Base-by-base conservation (phyloP, 92 coral and sea anemone genomes). In the Pocillopora meandrina region DNA sequence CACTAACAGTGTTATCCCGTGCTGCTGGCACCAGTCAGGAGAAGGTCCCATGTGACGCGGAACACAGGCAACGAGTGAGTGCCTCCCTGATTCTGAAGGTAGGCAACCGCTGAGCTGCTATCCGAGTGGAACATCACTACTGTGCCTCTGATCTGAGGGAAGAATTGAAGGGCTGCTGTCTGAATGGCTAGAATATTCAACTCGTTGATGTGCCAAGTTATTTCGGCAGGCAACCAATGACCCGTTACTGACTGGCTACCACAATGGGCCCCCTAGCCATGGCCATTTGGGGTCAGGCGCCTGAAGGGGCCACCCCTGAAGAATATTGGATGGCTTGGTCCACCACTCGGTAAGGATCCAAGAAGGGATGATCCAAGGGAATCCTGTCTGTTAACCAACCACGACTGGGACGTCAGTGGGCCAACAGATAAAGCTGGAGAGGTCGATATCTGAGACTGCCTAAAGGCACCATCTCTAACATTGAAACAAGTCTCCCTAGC, bases 51-150 rank as follows among this genome's bases (percentile, higher is more conserved):
- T 11, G 59, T 14, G 0, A 72, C 31, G n/a, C 13, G 87, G 19
- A 63, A 61, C 68, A 83, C 52, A 63, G 74, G 79, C 49, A 72
- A 47, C n/a, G n/a, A n/a, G n/a, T 73, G 89, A 69, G 80, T 79
- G 69, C 72, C 84, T 31, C 84, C 89, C 84, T 66, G 89, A 65
- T 71, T 77, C 12, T n/a, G n/a, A n/a, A 65, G 72, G 69, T 76
- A 68, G 42, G 88, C 80, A 23, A 84, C 82, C 58, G 81, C 88
- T 65, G 88, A 36, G 82, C 82, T 55, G 87, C 65, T 75, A 82
- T 84, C 87, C 42, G 76, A 23, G 82, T 67, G 49, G 72, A 66
- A 20, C 72, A 66, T 66, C 72, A 66, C 72, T 16, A 62, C 67
- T 62, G n/a, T 62, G 67, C 67, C 67, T 16, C 67, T 62, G 26